Conservation (phyloP, 35 echinoderm and acorn worm species). For the Hemicentrotus pulcherrimus region DNA sequence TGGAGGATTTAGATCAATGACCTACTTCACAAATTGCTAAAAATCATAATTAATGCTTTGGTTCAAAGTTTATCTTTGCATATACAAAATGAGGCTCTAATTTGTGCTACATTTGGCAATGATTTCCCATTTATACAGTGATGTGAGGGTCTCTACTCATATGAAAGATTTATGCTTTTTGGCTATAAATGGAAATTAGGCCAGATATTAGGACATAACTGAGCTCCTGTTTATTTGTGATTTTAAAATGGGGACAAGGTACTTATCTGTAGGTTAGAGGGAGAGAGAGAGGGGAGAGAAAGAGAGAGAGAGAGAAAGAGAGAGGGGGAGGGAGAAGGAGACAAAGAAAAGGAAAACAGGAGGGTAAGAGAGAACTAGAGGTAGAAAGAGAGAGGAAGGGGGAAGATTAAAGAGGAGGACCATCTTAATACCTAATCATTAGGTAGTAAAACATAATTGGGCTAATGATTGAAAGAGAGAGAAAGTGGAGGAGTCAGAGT, state of each 20-base stretch:
- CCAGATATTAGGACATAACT: background rate
- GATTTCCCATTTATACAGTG: background rate
- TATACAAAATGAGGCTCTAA: background rate
- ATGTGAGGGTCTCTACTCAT: background rate
- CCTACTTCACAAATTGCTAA: background rate
- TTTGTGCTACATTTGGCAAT: background rate
- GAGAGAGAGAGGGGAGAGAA: too few species aligned
- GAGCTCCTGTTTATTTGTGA: background rate
- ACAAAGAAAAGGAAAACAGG: too few species aligned
- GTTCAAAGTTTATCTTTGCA: background rate
- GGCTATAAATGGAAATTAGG: background rate
- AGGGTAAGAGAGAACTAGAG: too few species aligned
- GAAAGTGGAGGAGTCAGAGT: too few species aligned
- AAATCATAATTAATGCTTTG: background rate
- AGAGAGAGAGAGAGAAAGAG: too few species aligned
- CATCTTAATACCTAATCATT: too few species aligned
- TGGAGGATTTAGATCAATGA: background rate
- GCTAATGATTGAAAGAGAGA: too few species aligned
- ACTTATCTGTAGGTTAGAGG: background rate
- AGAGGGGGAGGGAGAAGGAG: too few species aligned
- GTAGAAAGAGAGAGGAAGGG: background rate
- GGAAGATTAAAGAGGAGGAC: background rate
- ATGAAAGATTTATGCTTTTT: background rate
- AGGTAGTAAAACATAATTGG: too few species aligned
- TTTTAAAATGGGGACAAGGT: background rate